Evolutionary conservation across 2,113 vertebrate genomes (phyloP).

Genomic region (Hippocampus mohnikei): DNA sequence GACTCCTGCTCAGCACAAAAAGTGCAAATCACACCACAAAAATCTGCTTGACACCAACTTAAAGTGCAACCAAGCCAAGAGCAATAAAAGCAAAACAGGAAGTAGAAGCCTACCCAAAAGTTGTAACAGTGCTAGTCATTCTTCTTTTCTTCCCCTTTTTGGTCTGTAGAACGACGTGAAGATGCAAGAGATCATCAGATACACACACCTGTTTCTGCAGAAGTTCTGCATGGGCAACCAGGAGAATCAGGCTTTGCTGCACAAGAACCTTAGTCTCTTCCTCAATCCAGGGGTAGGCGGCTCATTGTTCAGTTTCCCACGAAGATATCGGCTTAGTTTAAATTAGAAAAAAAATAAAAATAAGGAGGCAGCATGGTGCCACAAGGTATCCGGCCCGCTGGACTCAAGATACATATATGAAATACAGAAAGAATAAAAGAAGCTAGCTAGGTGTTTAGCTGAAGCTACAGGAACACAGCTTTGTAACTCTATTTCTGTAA

Average conservation of each 20-base stretch:
- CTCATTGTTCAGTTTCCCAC: neutral
- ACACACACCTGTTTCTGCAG: slow-evolving; percentile 94
- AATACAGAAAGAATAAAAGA: neutral
- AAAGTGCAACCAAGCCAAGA: neutral
- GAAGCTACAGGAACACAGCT: neutral
- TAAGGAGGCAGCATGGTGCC: neutral
- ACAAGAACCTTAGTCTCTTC: slow-evolving; percentile 92
- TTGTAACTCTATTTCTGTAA: neutral
- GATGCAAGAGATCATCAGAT: slow-evolving; percentile 94
- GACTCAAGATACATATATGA: neutral
- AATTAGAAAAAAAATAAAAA: neutral
- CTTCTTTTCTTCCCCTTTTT: neutral
- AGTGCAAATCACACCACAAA: neutral
- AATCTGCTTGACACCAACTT: neutral
- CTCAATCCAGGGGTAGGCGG: slow-evolving; percentile 85
- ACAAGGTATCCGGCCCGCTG: neutral
- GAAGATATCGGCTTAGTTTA: neutral
- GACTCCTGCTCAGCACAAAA: too few relatives aligned
- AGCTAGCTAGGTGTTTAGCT: neutral
- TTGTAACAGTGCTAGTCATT: neutral
- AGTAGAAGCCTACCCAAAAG: neutral
- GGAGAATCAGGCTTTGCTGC: slow-evolving; percentile 91
- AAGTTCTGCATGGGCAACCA: slow-evolving; percentile 94
- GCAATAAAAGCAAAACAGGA: neutral
- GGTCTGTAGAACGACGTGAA: slow-evolving; percentile 82